Percentiles rank a stretch among this genome's conserved stretches.
Evolutionary conservation across 2,797 vertebrate genomes (phyloP).

Genomic region (Amblyraja radiata): DNA sequence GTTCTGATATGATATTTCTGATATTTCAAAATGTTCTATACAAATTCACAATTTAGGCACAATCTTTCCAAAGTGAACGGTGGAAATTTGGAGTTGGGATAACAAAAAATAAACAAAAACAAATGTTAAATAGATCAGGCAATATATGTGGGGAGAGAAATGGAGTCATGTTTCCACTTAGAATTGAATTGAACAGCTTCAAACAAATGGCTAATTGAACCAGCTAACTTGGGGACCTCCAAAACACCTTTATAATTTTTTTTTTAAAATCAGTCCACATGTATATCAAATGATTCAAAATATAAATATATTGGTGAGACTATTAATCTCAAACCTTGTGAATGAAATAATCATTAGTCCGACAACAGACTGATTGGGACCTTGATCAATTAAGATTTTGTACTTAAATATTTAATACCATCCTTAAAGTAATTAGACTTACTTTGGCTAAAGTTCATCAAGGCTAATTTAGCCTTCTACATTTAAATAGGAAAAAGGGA

Average conservation of each 20-base stretch:
- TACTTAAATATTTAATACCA: background rate
- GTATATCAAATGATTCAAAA: background rate
- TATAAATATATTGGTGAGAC: too few relatives aligned
- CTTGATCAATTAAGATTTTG: too few relatives aligned
- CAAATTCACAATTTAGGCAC: background rate
- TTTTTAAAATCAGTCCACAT: background rate
- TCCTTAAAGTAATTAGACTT: too few relatives aligned
- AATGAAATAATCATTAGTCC: too few relatives aligned
- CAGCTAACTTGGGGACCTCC: background rate
- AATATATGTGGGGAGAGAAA: too few relatives aligned
- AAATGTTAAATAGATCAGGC: too few relatives aligned
- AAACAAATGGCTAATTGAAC: background rate
- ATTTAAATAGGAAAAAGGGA: background rate
- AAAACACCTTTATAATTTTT: background rate
- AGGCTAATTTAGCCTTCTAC: background rate
- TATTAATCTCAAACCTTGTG: background rate
- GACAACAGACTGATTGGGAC: background rate
- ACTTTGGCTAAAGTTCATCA: too few relatives aligned
- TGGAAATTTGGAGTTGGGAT: too few relatives aligned
- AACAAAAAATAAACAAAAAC: too few relatives aligned
- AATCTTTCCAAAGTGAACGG: background rate
- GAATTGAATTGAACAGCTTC: background rate
- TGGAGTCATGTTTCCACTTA: background rate
- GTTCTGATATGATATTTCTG: background rate
- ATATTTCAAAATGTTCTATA: background rate